A percentile compares a stretch with the other conserved stretches of the same genome.
Evolutionary conservation across 1,140 invertebrate species (phyloP).

Genomic region (Hermetia illucens): DNA sequence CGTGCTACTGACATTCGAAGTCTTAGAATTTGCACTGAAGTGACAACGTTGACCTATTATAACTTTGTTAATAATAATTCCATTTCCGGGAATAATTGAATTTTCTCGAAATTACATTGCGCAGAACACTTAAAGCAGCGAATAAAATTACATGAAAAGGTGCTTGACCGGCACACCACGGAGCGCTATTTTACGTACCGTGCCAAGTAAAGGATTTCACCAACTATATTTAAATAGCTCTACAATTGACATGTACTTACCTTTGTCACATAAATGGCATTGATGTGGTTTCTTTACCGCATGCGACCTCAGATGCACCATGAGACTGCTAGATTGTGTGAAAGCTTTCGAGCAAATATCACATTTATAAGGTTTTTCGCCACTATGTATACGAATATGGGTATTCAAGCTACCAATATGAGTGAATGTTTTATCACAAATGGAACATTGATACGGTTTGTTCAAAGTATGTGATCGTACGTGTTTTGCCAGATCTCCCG

Average conservation of each 20-base stretch:
- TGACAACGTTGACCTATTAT: too few relatives aligned
- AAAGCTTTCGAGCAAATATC: slow-evolving; percentile 42
- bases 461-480: slow-evolving; percentile 37
- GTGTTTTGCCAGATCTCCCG: slow-evolving; percentile 42
- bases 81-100: too few relatives aligned
- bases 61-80: too few relatives aligned
- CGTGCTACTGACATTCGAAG: too few relatives aligned
- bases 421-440: slow-evolving; percentile 35
- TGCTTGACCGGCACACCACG: too few relatives aligned
- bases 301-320: slow-evolving; percentile 54
- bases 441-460: slow-evolving; percentile 33
- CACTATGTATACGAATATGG: slow-evolving; percentile 78
- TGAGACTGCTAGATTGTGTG: slow-evolving; percentile 51
- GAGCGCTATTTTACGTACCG: too few relatives aligned
- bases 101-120: too few relatives aligned
- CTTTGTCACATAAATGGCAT: slow-evolving; percentile 40
- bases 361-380: slow-evolving; percentile 34
- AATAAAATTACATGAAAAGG: too few relatives aligned
- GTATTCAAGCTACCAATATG: slow-evolving; percentile 66
- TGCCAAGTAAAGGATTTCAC: not conserved
- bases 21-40: too few relatives aligned
- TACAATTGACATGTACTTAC: too few relatives aligned
- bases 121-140: too few relatives aligned
- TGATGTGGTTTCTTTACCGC: slow-evolving; percentile 52
- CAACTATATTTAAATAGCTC: too few relatives aligned